Base-by-base conservation (phyloP, 2,113 vertebrate genomes). In the Protobothrops mucrosquamatus region DNA sequence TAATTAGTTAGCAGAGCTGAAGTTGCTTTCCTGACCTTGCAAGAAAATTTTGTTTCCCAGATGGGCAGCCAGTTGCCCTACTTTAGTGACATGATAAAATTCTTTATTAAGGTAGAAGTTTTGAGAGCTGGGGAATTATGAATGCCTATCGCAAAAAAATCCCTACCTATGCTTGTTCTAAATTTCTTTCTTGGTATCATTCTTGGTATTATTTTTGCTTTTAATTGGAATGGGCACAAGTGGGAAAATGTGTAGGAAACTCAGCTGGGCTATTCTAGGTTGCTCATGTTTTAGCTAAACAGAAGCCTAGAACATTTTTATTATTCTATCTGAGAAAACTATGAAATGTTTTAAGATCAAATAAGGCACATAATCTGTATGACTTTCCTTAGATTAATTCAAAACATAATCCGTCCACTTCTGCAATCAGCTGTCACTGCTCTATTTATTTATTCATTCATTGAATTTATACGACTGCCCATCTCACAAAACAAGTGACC, bases 31-130 rank as follows among this genome's bases (percentile, higher is more conserved):
- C 23, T 89, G 64, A 93, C 51, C 90, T 94, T 48, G 74, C 87
- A 93, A 89, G 4, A 89, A 1, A 3, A 93, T 10, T 89, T 69
- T 0, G 61, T 96, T 95, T 39, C 92, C 26, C 2, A 23, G 48
- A 39, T 56, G 64, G 6, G 8, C 87, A n/a, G 12, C 94, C 89
- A 57, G 87, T 34, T 93, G 48, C 24, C 91, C 81, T 93, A 93
- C 34, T 46, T 93, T 34, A 91, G 57, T 91, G 87, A 91, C 74
- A 95, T 88, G 61, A 81, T 90, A 91, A 94, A 57, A 85, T 74
- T 81, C 94, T 0, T 74, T 91, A 43, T 92, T 91, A 89, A 91
- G 43, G 23, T 90, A 92, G 23, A 26, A 0, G 4, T n/a, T 85
- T 85, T 3, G 18, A 90, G 88, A 89, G 57, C 6, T 39, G 59